Percentiles rank a stretch among this genome's conserved stretches.
phyloP scores from a whole-genome alignment of 1,140 invertebrate genomes.

The Megathymus violae region DNA sequence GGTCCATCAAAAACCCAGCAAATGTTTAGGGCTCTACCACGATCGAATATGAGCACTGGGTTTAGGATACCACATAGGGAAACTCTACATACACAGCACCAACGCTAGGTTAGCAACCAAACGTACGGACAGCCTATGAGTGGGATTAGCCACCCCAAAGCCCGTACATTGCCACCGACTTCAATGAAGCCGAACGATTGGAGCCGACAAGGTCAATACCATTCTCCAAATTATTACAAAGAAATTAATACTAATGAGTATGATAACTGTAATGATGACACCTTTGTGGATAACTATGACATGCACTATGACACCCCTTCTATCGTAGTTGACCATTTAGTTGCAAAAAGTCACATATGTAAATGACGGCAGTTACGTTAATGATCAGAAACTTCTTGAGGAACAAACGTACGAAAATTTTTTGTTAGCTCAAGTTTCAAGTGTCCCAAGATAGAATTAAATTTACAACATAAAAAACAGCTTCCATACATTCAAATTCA shows the following conservation, averaged over 20 bases:
- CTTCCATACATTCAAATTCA: background rate
- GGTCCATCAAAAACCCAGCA: background rate
- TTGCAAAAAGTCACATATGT: background rate
- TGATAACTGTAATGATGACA: background rate
- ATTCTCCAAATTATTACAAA: background rate
- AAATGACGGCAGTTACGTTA: background rate
- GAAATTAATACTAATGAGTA: background rate
- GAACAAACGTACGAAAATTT: background rate
- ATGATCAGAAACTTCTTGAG: background rate
- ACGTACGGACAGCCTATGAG: background rate
- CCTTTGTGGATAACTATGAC: background rate
- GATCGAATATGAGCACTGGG: background rate
- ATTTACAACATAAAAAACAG: background rate
- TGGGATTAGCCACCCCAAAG: background rate
- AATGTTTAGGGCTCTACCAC: background rate
- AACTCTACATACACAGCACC: background rate
- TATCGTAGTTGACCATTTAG: background rate
- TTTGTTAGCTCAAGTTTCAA: background rate
- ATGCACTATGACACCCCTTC: background rate
- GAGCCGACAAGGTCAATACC: background rate
- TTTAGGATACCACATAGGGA: background rate
- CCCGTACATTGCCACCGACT: background rate
- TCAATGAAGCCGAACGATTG: background rate
- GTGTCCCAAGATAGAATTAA: background rate
- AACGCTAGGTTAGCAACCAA: background rate